These are phyloP conservation scores for Notarius lentiginosus DNA, from an alignment of 2,113 vertebrate genomes.

Conservation along the genomic window DNA sequence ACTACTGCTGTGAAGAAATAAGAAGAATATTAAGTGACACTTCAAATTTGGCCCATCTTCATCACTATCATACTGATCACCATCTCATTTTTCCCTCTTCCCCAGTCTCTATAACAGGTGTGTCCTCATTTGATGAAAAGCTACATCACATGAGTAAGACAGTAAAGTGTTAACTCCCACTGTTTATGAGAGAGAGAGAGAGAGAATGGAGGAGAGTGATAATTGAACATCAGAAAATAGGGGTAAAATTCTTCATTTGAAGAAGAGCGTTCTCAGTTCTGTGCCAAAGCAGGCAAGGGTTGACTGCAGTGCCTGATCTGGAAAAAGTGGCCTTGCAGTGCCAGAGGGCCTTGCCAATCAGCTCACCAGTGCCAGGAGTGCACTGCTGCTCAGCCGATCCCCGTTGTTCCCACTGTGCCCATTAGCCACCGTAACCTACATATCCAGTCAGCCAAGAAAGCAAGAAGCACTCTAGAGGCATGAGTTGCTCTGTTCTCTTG, in stretches of 20 bases:
- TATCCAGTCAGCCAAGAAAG: conserved; percentile 49
- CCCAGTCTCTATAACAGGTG: conserved; percentile 5
- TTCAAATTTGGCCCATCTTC: not conserved
- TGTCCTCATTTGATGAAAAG: conserved; percentile 15
- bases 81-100: not conserved
- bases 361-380: conserved; percentile 32
- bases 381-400: conserved; percentile 26
- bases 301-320: conserved; percentile 15
- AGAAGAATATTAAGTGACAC: not conserved
- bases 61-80: conserved; percentile 5
- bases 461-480: conserved; percentile 2
- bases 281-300: conserved; percentile 8
- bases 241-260: conserved; percentile 18
- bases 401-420: conserved; percentile 33
- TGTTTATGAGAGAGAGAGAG: not conserved
- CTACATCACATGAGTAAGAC: not conserved
- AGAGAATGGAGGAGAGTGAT: conserved; percentile 4
- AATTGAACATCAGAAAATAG: conserved; percentile 10
- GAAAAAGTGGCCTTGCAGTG: conserved; percentile 25
- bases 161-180: conserved; percentile 1
- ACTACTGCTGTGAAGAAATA: conserved; percentile 32
- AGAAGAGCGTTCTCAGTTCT: not conserved
- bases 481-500: conserved; percentile 3
- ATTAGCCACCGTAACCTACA: conserved; percentile 52
- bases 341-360: conserved; percentile 45